Base-by-base conservation (phyloP, 2,888 invertebrate genomes). In the Venusia cambrica region DNA sequence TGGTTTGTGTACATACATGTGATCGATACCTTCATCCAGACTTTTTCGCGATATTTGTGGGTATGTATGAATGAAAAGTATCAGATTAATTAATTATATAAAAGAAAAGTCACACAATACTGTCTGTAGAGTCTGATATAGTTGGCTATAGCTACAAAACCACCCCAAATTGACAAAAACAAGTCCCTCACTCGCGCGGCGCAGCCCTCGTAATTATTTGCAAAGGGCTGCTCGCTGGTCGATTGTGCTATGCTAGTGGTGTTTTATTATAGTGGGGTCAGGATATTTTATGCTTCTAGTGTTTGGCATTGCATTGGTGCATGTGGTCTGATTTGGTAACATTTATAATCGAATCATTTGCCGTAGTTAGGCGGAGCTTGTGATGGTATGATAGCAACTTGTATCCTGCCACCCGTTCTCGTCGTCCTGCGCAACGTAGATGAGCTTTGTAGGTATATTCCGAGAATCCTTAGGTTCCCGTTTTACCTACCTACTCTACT, bases 21-120 rank as follows among this genome's bases (percentile, higher is more conserved):
- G 83, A 84, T 80, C 80, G 60, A 83, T 84, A 81, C 52, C 58
- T 55, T 55, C 57, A 55, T 47, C 58, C 50, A 45, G 52, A 43
- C 54, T 57, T 57, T 63, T 65, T 62, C 54, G 60, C 62, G 57
- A 18, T 57, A 65, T 55, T 51, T 61, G 62, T 55, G 59, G 80
- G 85, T 85, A 80, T 60, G 83, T 80, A 71, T 80, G 62, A 79
- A 73, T 76, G 56, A 78, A 73, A 75, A 47, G 57, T 25, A 20
- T 38, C 17, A 40, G 51, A 38, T 51, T 54, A 52, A 26, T 22
- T 38, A 15, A 15, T 36, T 24, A 5, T 37, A 31, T 22, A 28
- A 22, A 40, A 31, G 34, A 32, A 38, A 38, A 33, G 27, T 19
- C 44, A 45, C 54, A 51, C 49, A 37, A 20, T 51, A 38, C 37